Evolutionary conservation across 2,113 vertebrate genomes (phyloP).

Genomic region (Picathartes gymnocephalus): DNA sequence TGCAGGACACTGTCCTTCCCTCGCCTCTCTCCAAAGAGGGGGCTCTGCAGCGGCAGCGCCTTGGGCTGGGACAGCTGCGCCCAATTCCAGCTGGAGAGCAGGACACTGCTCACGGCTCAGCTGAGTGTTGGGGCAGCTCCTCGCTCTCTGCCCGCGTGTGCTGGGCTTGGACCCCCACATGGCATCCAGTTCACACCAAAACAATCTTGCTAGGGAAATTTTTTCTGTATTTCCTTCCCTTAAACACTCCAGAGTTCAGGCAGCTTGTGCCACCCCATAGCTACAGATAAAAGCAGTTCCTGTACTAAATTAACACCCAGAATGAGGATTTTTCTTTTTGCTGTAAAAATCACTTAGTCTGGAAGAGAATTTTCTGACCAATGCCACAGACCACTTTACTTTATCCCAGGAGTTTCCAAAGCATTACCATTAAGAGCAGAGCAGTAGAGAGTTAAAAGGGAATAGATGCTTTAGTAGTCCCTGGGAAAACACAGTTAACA

Average conservation of each 20-base stretch:
- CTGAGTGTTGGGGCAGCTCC: not conserved
- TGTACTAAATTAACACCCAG: not conserved
- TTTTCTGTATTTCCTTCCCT: not conserved
- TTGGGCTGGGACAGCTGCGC: not conserved
- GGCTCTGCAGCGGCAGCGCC: not conserved
- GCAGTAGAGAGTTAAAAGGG: not conserved
- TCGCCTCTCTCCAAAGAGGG: not conserved
- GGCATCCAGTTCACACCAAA: not conserved
- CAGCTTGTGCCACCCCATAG: not conserved
- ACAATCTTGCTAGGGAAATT: not conserved
- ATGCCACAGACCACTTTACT: not conserved
- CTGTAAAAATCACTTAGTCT: not conserved
- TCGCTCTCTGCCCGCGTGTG: not conserved
- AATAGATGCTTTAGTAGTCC: not conserved
- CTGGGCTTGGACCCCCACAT: not conserved
- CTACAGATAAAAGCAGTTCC: not conserved
- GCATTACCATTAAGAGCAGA: not conserved
- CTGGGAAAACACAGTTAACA: not conserved
- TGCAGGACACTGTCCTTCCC: rapidly evolving
- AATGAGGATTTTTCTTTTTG: not conserved
- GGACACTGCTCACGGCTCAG: not conserved
- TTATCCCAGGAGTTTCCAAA: not conserved
- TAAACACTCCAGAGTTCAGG: not conserved
- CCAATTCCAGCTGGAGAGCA: not conserved
- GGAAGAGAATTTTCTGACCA: not conserved